Evolutionary conservation across 1,140 invertebrate genomes (phyloP), one percentile per base, ranked within the genome.

Genomic region (Nymphalis io): DNA sequence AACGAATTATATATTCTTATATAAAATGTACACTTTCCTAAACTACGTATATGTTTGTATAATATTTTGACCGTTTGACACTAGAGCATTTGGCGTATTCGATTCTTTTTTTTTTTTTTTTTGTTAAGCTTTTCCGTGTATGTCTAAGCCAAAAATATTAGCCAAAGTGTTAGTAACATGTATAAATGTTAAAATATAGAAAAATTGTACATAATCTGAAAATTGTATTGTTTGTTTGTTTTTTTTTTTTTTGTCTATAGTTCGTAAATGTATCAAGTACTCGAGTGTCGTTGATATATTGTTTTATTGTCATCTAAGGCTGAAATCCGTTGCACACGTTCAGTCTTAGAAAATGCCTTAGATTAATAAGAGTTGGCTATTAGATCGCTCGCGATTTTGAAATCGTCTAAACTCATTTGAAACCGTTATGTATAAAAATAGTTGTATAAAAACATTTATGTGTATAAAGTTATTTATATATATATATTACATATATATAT

Each of bases 1-100:
- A 70, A 81, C 74, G 73, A 79, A 83, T 73, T 81, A 81, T 82
- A 76, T 89, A 87, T 89, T 89, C 85, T 89, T 87, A 80, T 87
- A 87, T 77, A 80, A 81, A 81, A 74, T 86, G 75, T 89, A 85
- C 79, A 89, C 80, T 83, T 86, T 75, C 74, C 80, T 80, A 82
- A 59, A 59, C 20, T 39, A n/a, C n/a, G 46, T 63, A 63, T 70
- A 64, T 59, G 21, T 67, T 18, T 70, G 20, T 46, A 63, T 70
- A 38, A 60, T 48, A 46, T 58, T 70, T 70, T 61, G 46, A 60
- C 59, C 42, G 46, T 60, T 46, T 77, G 81, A 84, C 78, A 82
- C 79, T 79, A 68, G 76, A 82, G 81, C 78, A 83, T 84, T 84
- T 80, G 78, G 77, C 60, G 13, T 69, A 33, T 67, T 66, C 38